These are phyloP conservation scores for Manis crassicaudata DNA, from an alignment of 2,797 vertebrate genomes.

Conservation along the genomic window DNA sequence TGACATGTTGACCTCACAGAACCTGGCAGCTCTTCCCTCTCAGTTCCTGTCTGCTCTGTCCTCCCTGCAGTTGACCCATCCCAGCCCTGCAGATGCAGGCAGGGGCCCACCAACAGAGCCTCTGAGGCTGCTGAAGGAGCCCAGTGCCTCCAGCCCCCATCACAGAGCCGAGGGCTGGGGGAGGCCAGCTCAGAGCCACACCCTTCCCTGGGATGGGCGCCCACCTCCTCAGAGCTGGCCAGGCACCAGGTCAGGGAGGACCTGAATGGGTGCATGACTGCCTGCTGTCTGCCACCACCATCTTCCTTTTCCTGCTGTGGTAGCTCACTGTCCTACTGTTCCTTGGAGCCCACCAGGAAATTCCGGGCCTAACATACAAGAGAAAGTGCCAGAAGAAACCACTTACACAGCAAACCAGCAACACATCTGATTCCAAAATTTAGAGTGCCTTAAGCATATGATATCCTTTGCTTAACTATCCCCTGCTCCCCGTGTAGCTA, in stretches of 20 bases:
- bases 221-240: not conserved
- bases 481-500: not conserved
- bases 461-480: not conserved
- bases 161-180: not conserved
- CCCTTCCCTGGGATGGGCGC: not conserved
- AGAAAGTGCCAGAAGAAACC: constrained; percentile 17
- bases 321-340: not conserved
- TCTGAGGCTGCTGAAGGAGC: not conserved
- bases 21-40: constrained; percentile 27
- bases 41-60: not conserved
- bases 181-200: not conserved
- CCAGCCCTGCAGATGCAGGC: not conserved
- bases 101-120: not conserved
- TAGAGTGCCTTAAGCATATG: not conserved
- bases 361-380: not conserved
- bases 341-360: not conserved
- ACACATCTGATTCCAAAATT: not conserved
- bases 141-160: not conserved
- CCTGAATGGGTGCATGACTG: not conserved
- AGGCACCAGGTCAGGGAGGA: not conserved
- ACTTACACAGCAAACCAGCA: constrained; percentile 12
- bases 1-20: constrained; percentile 48
- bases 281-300: not conserved
- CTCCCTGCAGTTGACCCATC: not conserved
- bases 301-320: not conserved